These are phyloP conservation scores for Salvelinus alpinus DNA, from an alignment of 2,113 vertebrate genomes.

Conservation along the genomic window DNA sequence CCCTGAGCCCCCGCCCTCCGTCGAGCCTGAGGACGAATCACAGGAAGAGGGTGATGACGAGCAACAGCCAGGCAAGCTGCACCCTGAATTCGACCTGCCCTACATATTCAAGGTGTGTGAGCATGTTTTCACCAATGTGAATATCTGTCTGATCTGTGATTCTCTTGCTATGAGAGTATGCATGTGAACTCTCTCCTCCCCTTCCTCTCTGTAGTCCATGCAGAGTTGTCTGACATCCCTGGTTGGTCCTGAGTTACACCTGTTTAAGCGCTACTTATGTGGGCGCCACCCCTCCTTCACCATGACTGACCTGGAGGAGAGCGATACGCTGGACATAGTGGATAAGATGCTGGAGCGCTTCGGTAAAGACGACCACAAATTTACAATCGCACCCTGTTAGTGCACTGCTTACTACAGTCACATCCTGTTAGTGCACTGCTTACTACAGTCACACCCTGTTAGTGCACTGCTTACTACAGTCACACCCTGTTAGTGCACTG, in stretches of 20 bases:
- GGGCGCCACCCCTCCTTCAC: not conserved
- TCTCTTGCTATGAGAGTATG: not conserved
- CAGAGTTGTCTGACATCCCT: constrained; percentile 34
- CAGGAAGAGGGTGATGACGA: not conserved
- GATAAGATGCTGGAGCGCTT: constrained; percentile 63
- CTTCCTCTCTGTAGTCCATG: constrained; percentile 53
- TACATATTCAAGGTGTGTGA: constrained; percentile 65
- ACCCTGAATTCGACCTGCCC: constrained; percentile 54
- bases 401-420: no score
- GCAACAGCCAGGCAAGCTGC: constrained; percentile 42
- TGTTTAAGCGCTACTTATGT: constrained; percentile 33
- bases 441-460: no score
- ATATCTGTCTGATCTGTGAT: not conserved
- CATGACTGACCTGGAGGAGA: constrained; percentile 26
- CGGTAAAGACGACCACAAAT: constrained; percentile 36
- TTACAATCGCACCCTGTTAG: no score
- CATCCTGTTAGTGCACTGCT: no score
- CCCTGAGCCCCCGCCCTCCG: constrained; percentile 49
- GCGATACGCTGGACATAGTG: constrained; percentile 70
- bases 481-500: no score
- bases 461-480: no score
- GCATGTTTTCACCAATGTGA: not conserved
- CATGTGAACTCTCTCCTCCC: constrained; percentile 5
- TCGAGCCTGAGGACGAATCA: constrained; percentile 30
- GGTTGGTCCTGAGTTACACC: constrained; percentile 27